Evolutionary conservation across 2,113 vertebrate genomes (phyloP).

Genomic region (Pelobates fuscus): DNA sequence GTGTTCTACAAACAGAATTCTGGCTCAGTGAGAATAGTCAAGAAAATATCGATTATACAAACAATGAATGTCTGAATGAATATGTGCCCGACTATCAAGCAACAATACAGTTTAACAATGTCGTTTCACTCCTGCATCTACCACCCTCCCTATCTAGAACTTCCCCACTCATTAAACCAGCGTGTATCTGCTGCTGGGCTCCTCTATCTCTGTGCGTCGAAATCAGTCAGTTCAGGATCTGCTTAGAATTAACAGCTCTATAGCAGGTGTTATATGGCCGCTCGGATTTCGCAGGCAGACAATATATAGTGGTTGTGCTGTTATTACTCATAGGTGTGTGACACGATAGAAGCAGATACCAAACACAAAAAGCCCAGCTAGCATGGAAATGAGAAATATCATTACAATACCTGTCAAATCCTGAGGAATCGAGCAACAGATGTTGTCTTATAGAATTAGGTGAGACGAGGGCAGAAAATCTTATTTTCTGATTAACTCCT

Average conservation of each 20-base stretch:
- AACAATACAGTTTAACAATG: too few species aligned
- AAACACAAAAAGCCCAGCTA: slow-evolving; percentile 18
- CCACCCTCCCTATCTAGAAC: background rate
- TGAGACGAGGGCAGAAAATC: slow-evolving; percentile 10
- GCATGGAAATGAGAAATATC: slow-evolving; percentile 29
- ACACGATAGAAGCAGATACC: background rate
- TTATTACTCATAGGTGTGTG: slow-evolving; percentile 12
- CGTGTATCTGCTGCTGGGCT: background rate
- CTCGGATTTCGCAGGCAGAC: background rate
- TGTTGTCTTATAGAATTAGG: slow-evolving; percentile 30
- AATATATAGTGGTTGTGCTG: slow-evolving; percentile 12
- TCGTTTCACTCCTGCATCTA: too few species aligned
- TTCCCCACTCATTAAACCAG: background rate
- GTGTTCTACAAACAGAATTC: too few species aligned
- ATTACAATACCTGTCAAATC: slow-evolving; percentile 42
- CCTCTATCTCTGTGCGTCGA: too few species aligned
- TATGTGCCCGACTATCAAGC: too few species aligned
- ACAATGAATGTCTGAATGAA: too few species aligned
- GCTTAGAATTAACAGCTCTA: background rate
- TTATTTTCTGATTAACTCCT: slow-evolving; percentile 19
- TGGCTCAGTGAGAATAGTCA: too few species aligned
- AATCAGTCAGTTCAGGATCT: background rate
- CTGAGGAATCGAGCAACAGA: slow-evolving; percentile 22
- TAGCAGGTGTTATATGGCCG: slow-evolving; percentile 18
- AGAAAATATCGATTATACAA: too few species aligned